Base-by-base conservation (phyloP, 2,113 vertebrate species). In the Herpetotheres cachinnans region DNA sequence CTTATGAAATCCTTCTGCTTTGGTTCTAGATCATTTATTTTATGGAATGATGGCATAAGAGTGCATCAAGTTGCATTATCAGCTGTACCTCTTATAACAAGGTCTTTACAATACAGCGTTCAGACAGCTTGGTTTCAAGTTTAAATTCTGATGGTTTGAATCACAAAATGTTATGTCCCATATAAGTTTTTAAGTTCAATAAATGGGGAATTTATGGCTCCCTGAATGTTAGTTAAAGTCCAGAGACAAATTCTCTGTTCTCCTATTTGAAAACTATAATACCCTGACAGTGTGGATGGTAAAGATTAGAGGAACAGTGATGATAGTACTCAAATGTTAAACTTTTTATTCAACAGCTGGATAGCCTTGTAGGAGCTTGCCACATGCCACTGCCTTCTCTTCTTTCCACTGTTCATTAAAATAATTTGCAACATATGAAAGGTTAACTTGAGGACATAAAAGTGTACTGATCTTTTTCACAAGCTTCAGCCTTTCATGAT, bases 11-110 rank as follows among this genome's bases (percentile, higher is more conserved):
- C 46, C 77, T 44, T 47, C 32, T 95, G 46, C 63, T 84, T 67
- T 77, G 13, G 29, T 93, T 94, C 71, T 66, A 70, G 63, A 59
- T 15, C 44, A 82, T 94, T 90, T 92, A 18, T 95, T 94, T 97
- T 90, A 89, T 77, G 55, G n/a, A 89, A 77, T 21, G n/a, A 40
- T 86, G 71, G 12, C 65, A 70, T 52, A 22, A 3, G 4, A 27
- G 14, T 73, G 62, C 50, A 76, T 67, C n/a, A 70, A 65, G 40
- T 44, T 54, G 82, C 77, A 42, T 90, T 80, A 70, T 42, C 82
- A 89, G 72, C 76, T 78, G 59, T 27, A 81, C 8, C 19, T 47
- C 40, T 88, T 85, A 3, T 59, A 63, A 47, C 20, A 93, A 67
- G 26, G 38, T 90, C 59, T 86, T 95, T 95, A 81, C 4, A 3